Evolutionary conservation across 2,113 vertebrate species (phyloP), one percentile per base, ranked within the genome.

Genomic region (Etheostoma cragini): DNA sequence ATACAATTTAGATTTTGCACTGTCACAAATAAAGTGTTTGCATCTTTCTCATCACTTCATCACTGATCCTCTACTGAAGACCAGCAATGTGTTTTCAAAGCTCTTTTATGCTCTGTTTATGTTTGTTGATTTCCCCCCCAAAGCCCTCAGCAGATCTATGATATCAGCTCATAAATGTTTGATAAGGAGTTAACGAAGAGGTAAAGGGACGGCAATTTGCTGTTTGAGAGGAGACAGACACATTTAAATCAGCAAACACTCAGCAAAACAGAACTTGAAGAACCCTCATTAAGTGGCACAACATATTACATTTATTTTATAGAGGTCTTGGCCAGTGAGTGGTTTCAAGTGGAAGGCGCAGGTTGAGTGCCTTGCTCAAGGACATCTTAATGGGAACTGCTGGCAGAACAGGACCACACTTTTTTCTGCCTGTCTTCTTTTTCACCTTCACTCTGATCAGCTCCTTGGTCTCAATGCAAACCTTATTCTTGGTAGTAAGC

Each of bases 121-220:
- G 90, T 92, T 93, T 91, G 90, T 91, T 91, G 90, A 90, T 86
- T 79, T 89, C 80, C 68, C 74, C 83, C 88, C 71, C 76, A 84
- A 87, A 91, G 86, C 82, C 88, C 87, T 47, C 6, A 22, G 26
- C 82, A 85, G 90, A 89, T 87, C 88, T 84, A 76, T 82, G 81
- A 77, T 85, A 85, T 82, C 80, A 84, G 50, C 87, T 93, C 90
- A 93, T 93, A 85, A 91, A 93, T 92, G 85, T 92, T 93, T 93
- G 91, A 93, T 93, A 87, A 89, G 91, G 47, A 88, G 86, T 84
- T 85, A 87, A 90, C 79, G 85, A 93, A 89, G 90, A 91, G 90
- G 89, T 92, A 81, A 90, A 87, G 81, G 81, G 81, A 84, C 79
- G 49, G 76, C 81, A 33, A 64, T 83, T 87, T 80, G 81, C 72